These are phyloP conservation scores for Heliopora coerulea DNA, from an alignment of 92 coral and sea anemone genomes.

Conservation along the genomic window DNA sequence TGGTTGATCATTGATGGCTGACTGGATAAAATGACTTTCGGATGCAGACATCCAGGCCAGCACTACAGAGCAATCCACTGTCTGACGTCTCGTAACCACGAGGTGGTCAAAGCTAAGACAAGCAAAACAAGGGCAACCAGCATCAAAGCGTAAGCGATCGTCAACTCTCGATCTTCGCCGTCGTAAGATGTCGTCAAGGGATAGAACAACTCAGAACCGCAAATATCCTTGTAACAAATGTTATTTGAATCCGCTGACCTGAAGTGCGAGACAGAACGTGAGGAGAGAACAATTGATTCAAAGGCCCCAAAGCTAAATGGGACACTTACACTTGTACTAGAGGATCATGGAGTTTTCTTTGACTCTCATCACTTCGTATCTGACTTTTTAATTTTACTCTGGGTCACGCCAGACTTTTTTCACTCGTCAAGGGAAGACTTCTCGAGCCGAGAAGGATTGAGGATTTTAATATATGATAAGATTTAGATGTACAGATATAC, in stretches of 20 bases:
- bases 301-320: no score
- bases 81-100: slow-evolving; percentile 52
- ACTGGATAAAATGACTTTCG: neutral
- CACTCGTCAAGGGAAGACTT: no score
- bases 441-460: no score
- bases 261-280: neutral
- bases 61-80: neutral
- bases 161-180: slow-evolving; percentile 80
- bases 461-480: no score
- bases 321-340: no score
- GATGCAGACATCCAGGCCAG: neutral
- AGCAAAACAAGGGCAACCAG: slow-evolving; percentile 64
- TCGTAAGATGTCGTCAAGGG: slow-evolving; percentile 84
- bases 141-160: slow-evolving; percentile 64
- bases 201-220: slow-evolving; percentile 85
- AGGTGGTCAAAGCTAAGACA: slow-evolving; percentile 62
- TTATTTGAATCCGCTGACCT: slow-evolving; percentile 73
- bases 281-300: neutral
- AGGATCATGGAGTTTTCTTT: no score
- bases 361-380: no score
- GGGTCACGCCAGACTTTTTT: no score
- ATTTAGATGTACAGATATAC: no score
- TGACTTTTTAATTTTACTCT: no score
- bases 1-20: neutral
- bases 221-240: slow-evolving; percentile 78